Evolutionary conservation across 2,113 vertebrate genomes (phyloP).

Genomic region (Rhinopomastus cyanomelas): DNA sequence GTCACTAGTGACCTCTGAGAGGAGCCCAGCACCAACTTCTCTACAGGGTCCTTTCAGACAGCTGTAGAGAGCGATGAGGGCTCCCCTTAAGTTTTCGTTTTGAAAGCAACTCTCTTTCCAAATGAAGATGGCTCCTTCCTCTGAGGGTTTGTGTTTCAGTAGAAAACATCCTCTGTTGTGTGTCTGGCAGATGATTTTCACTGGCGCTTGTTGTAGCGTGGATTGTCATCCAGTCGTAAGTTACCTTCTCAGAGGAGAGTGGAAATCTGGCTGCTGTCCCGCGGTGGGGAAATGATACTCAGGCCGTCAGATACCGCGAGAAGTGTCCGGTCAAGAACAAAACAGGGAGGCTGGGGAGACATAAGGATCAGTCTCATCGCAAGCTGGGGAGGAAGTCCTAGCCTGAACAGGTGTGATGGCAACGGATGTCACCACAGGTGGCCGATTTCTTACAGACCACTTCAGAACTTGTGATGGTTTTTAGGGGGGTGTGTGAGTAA

Average conservation of each 20-base stretch:
- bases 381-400: neutral
- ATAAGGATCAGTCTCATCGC: neutral
- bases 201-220: neutral
- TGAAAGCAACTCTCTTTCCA: too few species aligned
- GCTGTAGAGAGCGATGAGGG: too few species aligned
- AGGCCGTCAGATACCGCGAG: neutral
- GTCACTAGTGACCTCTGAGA: too few species aligned
- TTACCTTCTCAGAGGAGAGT: neutral
- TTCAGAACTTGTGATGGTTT: neutral
- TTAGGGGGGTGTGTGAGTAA: neutral
- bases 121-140: neutral
- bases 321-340: neutral
- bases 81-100: too few species aligned
- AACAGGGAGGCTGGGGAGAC: neutral
- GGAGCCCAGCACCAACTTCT: too few species aligned
- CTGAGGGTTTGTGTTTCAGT: neutral
- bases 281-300: neutral
- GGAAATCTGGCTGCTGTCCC: neutral
- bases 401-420: neutral
- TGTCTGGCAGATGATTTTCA: neutral
- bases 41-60: too few species aligned
- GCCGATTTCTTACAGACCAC: neutral
- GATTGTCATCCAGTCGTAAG: neutral
- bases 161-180: neutral
- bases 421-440: neutral